Evolutionary conservation across 1,140 invertebrate genomes (phyloP).

Genomic region (Cryptotermes secundus): DNA sequence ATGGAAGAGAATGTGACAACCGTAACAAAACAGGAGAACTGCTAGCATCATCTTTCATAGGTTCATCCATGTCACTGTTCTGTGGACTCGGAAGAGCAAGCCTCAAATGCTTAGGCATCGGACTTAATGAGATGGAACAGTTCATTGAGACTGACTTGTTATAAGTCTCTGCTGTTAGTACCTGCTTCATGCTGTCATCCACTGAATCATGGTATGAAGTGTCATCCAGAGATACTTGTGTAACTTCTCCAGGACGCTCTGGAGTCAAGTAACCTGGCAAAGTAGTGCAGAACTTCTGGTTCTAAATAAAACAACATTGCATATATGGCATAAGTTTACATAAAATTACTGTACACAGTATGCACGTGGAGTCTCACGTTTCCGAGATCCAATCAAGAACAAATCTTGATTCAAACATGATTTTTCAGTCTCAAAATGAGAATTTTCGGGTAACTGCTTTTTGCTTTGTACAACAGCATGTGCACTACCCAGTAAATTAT

Average conservation of each 20-base stretch:
- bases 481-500: too few species aligned
- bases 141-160: neutral
- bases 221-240: slow-evolving; percentile 26
- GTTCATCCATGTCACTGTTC: neutral
- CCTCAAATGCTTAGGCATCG: neutral
- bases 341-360: too few species aligned
- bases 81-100: slow-evolving; percentile 9
- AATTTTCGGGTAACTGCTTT: too few species aligned
- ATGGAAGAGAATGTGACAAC: neutral
- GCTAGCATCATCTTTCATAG: neutral
- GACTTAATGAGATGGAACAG: neutral
- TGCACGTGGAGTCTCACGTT: too few species aligned
- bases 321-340: slow-evolving; percentile 38
- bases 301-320: slow-evolving; percentile 37
- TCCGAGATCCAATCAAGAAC: too few species aligned
- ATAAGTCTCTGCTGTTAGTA: neutral
- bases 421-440: too few species aligned
- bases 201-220: neutral
- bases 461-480: too few species aligned
- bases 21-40: neutral
- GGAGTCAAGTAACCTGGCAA: slow-evolving; percentile 32
- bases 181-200: slow-evolving; percentile 23
- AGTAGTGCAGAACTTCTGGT: slow-evolving; percentile 18
- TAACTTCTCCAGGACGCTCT: slow-evolving; percentile 23
- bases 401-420: too few species aligned